Base-by-base conservation (phyloP, 2,797 vertebrate species). In the Spatula versicolor region DNA sequence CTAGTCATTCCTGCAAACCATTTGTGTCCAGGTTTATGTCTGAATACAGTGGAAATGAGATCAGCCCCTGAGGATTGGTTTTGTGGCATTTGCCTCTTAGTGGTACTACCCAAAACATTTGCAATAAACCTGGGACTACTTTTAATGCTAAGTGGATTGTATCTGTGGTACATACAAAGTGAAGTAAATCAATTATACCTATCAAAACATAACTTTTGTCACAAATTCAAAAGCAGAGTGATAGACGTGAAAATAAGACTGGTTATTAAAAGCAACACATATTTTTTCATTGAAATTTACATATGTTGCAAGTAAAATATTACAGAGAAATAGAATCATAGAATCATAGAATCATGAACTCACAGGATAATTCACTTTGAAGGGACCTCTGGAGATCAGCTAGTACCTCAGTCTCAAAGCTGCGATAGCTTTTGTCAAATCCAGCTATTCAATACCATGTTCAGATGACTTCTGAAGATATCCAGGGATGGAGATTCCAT, bases 141-240 rank as follows among this genome's bases (percentile, higher is more conserved):
- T 81, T 35, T 13, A 55, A 31, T 0, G 0, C 4, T 20, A n/a
- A 66, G 9, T 69, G 8, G 7, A 4, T 55, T 86, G 43, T 66
- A 13, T 59, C 9, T 82, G 7, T 39, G 14, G 16, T 52, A 55
- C 4, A 1, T 25, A 39, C 25, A 83, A 86, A 6, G 12, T 17
- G 25, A 72, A 7, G 3, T 37, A 50, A 90, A 66, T 55, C 50
- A 66, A 88, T 46, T 30, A 19, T 16, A 28, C 8, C 12, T 63
- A 63, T 48, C 33, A 74, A 80, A 77, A 69, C 15, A 66, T 52
- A 71, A 48, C 15, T 30, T 5, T 74, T 82, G 15, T 35, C 26
- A 33, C 7, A 59, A 20, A 30, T 87, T 89, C 41, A 71, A 71
- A 60, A 45, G 39, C 2, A 35, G 11, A 10, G 3, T 67, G 33